Conservation (phyloP, 2,888 invertebrate species). For the Andrena flavipes region DNA sequence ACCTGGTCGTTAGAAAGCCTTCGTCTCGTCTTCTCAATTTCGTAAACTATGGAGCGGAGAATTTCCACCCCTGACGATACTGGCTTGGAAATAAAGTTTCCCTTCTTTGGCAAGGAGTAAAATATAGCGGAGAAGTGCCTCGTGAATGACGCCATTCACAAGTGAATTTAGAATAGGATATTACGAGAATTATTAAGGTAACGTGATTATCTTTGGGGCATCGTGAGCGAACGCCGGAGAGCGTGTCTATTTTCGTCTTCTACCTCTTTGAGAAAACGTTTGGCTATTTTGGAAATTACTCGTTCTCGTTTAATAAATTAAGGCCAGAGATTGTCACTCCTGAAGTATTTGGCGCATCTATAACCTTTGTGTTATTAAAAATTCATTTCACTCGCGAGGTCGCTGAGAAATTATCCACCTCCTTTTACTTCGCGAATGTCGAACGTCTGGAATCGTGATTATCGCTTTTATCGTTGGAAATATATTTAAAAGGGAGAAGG, state of each 20-base stretch:
- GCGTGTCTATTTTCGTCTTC: constrained; percentile 3
- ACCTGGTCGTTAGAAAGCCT: too few relatives aligned
- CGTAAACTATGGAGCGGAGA: too few relatives aligned
- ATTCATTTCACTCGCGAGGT: neutral
- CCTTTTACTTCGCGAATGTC: neutral
- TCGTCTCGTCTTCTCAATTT: too few relatives aligned
- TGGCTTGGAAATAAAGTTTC: too few relatives aligned
- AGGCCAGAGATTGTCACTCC: neutral
- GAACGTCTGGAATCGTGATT: too few relatives aligned
- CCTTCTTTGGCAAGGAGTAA: too few relatives aligned
- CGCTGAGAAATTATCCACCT: neutral
- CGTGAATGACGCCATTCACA: too few relatives aligned
- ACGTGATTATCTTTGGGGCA: neutral
- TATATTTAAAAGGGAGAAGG: neutral
- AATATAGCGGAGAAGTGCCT: too few relatives aligned
- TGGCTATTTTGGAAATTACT: neutral
- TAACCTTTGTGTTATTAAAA: neutral
- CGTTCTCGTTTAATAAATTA: constrained; percentile 20
- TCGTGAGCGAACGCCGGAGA: neutral
- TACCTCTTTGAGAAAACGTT: neutral
- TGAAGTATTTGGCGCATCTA: neutral
- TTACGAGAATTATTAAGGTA: neutral
- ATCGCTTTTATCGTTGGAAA: neutral
- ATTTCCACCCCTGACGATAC: too few relatives aligned
- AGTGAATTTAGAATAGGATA: neutral